Evolutionary conservation across 2,888 invertebrate genomes (phyloP), one percentile per base, ranked within the genome.

Genomic region (Notodonta ziczac): DNA sequence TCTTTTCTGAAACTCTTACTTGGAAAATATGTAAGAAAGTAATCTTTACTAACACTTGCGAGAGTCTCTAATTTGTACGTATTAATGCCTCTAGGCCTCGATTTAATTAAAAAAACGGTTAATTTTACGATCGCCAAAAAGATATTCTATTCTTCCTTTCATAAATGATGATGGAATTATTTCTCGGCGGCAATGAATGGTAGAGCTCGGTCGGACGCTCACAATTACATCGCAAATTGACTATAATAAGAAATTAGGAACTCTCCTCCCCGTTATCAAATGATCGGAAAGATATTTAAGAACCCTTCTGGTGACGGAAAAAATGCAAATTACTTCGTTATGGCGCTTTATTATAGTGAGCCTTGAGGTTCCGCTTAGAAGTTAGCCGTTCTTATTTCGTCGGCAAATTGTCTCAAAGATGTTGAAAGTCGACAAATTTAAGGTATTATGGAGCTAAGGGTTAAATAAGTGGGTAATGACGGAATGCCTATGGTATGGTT

Each of bases 321-420:
- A 71, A 73, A 73, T 76, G 72, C 67, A 73, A 76, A 76, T 76
- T 65, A 60, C 67, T 67, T 72, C 67, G 62, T 70, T 67, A 67
- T 63, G 59, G 13, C 13, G 10, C n/a, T 46, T n/a, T 46, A 46
- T 46, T 46, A n/a, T 46, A n/a, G 46, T 13, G 13, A 46, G n/a
- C 59, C 51, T 58, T 63, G 51, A 48, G 55, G 59, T 66, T 53
- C 48, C 57, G 58, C 66, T 67, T 59, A 60, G 62, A 65, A 65
- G 66, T 58, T 65, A 58, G 24, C 48, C 42, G 48, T 56, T 61
- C 60, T 63, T 57, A 63, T 67, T 65, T 60, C 61, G 56, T 58
- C 35, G 54, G 56, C 56, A 61, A 67, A 59, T 67, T 61, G 58
- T 65, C 56, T 52, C 59, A 62, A 57, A 57, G 53, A 50, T 60